These are phyloP conservation scores for Hyles lineata DNA, from an alignment of 2,888 invertebrate genomes.

Conservation along the genomic window DNA sequence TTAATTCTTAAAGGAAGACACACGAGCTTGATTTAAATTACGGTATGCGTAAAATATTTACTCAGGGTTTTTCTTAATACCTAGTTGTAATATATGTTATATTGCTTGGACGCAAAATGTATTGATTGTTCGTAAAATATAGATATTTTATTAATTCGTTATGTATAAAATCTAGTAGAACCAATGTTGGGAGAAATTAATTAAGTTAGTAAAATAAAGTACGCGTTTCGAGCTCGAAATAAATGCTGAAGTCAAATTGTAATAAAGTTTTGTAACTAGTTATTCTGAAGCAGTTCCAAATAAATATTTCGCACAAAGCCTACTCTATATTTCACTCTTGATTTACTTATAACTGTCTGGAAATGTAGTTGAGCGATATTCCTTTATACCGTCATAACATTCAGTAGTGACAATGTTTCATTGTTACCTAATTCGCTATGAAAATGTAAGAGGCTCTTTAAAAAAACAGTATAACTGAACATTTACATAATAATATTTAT, in stretches of 20 bases:
- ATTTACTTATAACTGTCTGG: neutral
- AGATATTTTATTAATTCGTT: too few species aligned
- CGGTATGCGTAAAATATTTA: too few species aligned
- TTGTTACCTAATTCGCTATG: constrained; percentile 11
- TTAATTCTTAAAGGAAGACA: too few species aligned
- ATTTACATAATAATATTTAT: constrained; percentile 22
- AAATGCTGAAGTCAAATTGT: constrained; percentile 8
- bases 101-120: too few species aligned
- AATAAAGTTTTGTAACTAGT: constrained; percentile 12
- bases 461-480: constrained; percentile 2
- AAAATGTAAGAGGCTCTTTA: constrained; percentile 7
- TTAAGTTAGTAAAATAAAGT: constrained; percentile 16
- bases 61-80: too few species aligned
- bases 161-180: neutral
- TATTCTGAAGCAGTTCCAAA: neutral
- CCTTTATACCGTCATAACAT: neutral
- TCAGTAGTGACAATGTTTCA: neutral
- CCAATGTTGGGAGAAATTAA: neutral
- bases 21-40: too few species aligned
- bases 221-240: constrained; percentile 1
- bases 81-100: too few species aligned
- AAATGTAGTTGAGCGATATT: constrained; percentile 2
- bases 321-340: too few species aligned
- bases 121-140: too few species aligned
- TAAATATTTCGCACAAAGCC: neutral